A percentile compares a stretch with the other conserved stretches of the same genome.
Evolutionary conservation across 2,888 invertebrate genomes (phyloP).

Genomic region (Pseudanteris insignis): DNA sequence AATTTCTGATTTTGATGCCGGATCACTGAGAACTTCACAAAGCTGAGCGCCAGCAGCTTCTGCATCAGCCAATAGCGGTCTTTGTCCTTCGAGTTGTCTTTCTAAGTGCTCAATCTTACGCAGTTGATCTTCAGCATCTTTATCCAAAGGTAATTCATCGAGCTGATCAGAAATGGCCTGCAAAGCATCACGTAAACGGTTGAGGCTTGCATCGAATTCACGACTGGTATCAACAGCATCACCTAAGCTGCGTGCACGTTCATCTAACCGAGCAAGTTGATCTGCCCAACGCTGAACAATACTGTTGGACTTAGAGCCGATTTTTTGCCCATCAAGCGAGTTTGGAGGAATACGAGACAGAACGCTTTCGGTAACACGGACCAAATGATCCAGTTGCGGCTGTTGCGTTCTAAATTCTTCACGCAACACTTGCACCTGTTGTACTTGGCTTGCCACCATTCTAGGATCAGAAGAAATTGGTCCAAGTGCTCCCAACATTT

Average conservation of each 20-base stretch:
- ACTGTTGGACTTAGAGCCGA: conserved; percentile 77
- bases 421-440: conserved; percentile 87
- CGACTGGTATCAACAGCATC: conserved; percentile 92
- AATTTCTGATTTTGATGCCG: conserved; percentile 89
- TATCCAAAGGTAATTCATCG: conserved; percentile 81
- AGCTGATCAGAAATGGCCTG: conserved; percentile 87
- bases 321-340: conserved; percentile 72
- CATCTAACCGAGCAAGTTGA: conserved; percentile 79
- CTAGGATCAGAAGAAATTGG: conserved; percentile 96
- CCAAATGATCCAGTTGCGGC: conserved; percentile 85
- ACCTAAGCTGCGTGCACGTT: conserved; percentile 87
- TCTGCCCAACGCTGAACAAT: conserved; percentile 75
- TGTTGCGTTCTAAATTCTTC: conserved; percentile 95
- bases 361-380: conserved; percentile 78
- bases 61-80: conserved; percentile 86
- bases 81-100: conserved; percentile 86
- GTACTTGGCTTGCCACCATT: conserved; percentile 95
- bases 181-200: conserved; percentile 85
- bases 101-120: conserved; percentile 88
- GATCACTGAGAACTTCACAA: conserved; percentile 87
- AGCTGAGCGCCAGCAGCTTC: conserved; percentile 91
- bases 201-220: conserved; percentile 89
- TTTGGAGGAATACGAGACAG: conserved; percentile 70
- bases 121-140: conserved; percentile 87
- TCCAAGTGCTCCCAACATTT: conserved; percentile 94